phyloP scores from a whole-genome alignment of 2,888 invertebrate species.

The Campaea margaritaria region DNA sequence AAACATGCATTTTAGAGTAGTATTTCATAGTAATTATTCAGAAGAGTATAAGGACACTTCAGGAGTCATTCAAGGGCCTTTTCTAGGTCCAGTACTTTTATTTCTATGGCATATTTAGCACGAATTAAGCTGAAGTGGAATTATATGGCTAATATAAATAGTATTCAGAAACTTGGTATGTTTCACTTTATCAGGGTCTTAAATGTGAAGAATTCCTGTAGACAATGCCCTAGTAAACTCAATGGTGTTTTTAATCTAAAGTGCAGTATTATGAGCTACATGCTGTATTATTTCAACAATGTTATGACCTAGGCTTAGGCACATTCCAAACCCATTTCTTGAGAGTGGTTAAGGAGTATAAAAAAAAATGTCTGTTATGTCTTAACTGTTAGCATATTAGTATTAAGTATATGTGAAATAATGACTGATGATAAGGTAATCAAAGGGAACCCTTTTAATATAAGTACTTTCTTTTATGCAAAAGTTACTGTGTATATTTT shows the following conservation, averaged over 20 bases:
- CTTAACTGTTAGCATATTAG: conserved; percentile 1
- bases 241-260: too few species aligned
- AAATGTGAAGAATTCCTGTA: too few species aligned
- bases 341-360: background rate
- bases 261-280: too few species aligned
- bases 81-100: background rate
- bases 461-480: too few species aligned
- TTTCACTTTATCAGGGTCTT: too few species aligned
- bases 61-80: background rate
- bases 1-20: too few species aligned
- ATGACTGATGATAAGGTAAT: conserved; percentile 4
- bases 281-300: background rate
- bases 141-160: too few species aligned
- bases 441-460: background rate
- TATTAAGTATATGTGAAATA: background rate
- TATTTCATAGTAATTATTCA: background rate
- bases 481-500: too few species aligned
- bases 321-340: conserved; percentile 3
- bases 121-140: background rate
- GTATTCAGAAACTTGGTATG: too few species aligned
- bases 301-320: background rate
- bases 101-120: background rate
- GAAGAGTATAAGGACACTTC: background rate
- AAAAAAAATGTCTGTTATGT: background rate
- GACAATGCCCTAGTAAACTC: too few species aligned